Percentiles rank a stretch among this genome's conserved stretches.
Conservation (phyloP, 1,140 invertebrate genomes). For the Drosophila aff. region DNA sequence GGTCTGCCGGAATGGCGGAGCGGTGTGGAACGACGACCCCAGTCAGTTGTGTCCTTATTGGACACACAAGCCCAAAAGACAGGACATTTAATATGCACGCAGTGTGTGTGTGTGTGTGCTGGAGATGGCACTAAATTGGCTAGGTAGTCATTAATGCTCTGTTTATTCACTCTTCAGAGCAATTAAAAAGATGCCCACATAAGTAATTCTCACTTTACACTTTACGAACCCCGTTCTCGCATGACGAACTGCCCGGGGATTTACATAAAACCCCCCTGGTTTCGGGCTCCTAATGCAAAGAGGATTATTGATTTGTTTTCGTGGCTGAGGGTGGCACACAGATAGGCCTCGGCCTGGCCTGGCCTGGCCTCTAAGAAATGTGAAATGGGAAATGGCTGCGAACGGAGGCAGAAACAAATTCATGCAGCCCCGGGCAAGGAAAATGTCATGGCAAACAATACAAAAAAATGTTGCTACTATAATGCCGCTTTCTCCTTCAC, state of each 20-base stretch:
- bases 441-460: constrained; percentile 62
- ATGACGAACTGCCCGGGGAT: constrained; percentile 34
- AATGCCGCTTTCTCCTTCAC: constrained; percentile 11
- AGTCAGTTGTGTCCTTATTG: constrained; percentile 51
- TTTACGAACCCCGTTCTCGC: constrained; percentile 13
- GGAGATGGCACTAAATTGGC: constrained; percentile 45
- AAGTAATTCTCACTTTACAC: constrained; percentile 47
- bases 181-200: constrained; percentile 73
- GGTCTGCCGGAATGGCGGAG: constrained; percentile 3
- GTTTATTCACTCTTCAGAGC: constrained; percentile 49
- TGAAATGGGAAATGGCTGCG: constrained; percentile 11
- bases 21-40: not conserved
- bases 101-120: constrained; percentile 38
- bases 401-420: constrained; percentile 27
- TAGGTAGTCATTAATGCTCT: constrained; percentile 60
- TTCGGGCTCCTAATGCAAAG: constrained; percentile 60
- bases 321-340: constrained; percentile 13
- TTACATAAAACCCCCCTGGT: constrained; percentile 53
- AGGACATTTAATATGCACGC: constrained; percentile 69
- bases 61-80: constrained; percentile 33
- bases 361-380: constrained; percentile 16
- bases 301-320: constrained; percentile 76
- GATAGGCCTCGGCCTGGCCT: constrained; percentile 14
- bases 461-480: constrained; percentile 16
- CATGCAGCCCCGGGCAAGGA: constrained; percentile 45